Base-by-base conservation (phyloP, 1,140 invertebrate genomes). In the Dinothrombium tinctorium region DNA sequence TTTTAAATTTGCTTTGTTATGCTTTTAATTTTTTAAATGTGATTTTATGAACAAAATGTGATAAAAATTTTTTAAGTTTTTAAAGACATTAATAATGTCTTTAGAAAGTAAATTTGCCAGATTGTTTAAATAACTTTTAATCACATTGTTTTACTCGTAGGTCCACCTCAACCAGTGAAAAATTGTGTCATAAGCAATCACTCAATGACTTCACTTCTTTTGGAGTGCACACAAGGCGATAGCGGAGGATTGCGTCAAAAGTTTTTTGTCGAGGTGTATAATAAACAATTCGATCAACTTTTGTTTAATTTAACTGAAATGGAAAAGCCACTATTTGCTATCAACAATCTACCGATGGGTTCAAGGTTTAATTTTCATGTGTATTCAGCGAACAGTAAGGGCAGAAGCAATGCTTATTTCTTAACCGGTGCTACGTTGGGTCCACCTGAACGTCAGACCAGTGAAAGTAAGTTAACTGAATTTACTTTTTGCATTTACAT, bases 391-490 rank as follows among this genome's bases (percentile, higher is more conserved):
- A 51, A 51, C 44, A 35, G 21, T 1, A 49, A 50, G 40, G 50
- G 50, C 2, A 69, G 72, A 43, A 79, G 78, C 47, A 76, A 81
- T 49, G 66, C 71, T 21, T 67, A 73, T 39, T 62, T 79, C 1
- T 62, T 89, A 12, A 76, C 83, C 53, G 79, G 82, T 51, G 78
- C 81, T 49, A 74, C 76, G 41, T 70, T 84, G 8, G 76, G 77
- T 54, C 78, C 82, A 56, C 76, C 80, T 5, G 78, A 84, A 58
- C 20, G 17, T 22, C 39, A 40, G 23, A 40, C 28, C 5, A 22
- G 19, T 11, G 5, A 19, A 36, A 21, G 33, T 36, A 36, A 36
- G 33, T 21, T 21, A n/a, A n/a, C n/a, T n/a, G n/a, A n/a, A n/a
- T n/a, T n/a, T n/a, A n/a, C n/a, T n/a, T n/a, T n/a, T n/a, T n/a